phyloP scores from a whole-genome alignment of 2,113 vertebrate genomes.

The Nerophis lumbriciformis region DNA sequence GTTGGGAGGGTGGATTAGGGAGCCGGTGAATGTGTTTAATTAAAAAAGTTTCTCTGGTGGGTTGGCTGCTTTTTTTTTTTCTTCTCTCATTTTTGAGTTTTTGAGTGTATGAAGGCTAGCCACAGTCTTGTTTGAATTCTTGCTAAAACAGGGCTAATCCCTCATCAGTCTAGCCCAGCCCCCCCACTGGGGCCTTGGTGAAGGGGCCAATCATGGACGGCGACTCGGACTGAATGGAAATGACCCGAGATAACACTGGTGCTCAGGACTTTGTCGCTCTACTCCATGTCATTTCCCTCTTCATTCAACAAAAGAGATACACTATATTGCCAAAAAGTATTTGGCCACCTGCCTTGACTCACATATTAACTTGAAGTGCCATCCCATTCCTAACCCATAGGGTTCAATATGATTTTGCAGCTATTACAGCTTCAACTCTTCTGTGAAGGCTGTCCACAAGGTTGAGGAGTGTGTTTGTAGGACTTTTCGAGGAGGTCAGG shows the following conservation, averaged over 20 bases:
- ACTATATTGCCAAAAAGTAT: no score
- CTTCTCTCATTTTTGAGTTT: constrained; percentile 7
- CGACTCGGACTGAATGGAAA: constrained; percentile 54
- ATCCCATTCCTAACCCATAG: no score
- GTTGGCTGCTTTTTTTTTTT: constrained; percentile 25
- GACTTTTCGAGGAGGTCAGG: no score
- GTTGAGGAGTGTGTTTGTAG: no score
- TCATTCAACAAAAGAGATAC: constrained; percentile 43
- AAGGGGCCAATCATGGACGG: constrained; percentile 61
- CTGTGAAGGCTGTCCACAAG: no score
- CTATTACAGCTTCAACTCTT: no score
- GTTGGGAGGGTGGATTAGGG: constrained; percentile 31
- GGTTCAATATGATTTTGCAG: no score
- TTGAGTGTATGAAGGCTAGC: constrained; percentile 40
- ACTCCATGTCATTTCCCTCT: constrained; percentile 18
- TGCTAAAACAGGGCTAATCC: constrained; percentile 62
- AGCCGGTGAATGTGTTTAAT: constrained; percentile 62
- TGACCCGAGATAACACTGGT: constrained; percentile 47
- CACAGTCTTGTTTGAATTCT: constrained; percentile 49
- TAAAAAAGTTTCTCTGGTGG: constrained; percentile 59
- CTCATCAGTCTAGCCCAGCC: constrained; percentile 35
- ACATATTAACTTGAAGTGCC: no score
- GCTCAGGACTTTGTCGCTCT: constrained; percentile 55
- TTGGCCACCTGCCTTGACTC: no score
- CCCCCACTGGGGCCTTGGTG: constrained; percentile 28